phyloP scores from a whole-genome alignment of 2,797 vertebrate species.

The Balearica regulorum region DNA sequence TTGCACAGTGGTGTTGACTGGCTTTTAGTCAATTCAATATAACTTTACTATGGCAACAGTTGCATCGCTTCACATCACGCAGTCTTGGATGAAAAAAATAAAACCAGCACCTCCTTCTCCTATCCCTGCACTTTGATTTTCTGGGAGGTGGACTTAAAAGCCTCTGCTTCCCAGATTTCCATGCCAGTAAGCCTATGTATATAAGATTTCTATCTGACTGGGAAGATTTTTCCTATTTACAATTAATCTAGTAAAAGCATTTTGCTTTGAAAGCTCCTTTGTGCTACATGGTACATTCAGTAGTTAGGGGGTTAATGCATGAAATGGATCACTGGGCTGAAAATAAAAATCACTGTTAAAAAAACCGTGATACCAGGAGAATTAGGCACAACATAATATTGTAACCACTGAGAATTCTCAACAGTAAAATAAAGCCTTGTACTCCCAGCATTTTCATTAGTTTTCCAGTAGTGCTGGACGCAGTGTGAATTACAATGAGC shows the following conservation, averaged over 20 bases:
- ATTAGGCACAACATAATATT: constrained; percentile 72
- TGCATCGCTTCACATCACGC: background rate
- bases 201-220: background rate
- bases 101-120: background rate
- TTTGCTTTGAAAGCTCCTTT: constrained; percentile 41
- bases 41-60: constrained; percentile 70
- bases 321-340: constrained; percentile 68
- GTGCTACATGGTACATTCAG: background rate
- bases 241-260: background rate
- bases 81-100: constrained; percentile 4
- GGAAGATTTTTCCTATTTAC: constrained; percentile 21
- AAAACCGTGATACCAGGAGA: constrained; percentile 66
- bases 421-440: constrained; percentile 78
- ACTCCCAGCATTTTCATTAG: constrained; percentile 80
- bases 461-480: constrained; percentile 73
- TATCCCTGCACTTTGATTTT: constrained; percentile 5
- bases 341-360: constrained; percentile 74
- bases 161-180: constrained; percentile 7
- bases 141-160: constrained; percentile 36
- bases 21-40: constrained; percentile 56
- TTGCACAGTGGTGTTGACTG: background rate
- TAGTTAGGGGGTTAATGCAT: constrained; percentile 64
- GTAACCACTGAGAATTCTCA: constrained; percentile 76
- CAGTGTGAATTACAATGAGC: constrained; percentile 80
- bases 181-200: background rate